These are phyloP conservation scores for Gasteruption jaculator DNA, from an alignment of 2,888 invertebrate species.

Conservation along the genomic window DNA sequence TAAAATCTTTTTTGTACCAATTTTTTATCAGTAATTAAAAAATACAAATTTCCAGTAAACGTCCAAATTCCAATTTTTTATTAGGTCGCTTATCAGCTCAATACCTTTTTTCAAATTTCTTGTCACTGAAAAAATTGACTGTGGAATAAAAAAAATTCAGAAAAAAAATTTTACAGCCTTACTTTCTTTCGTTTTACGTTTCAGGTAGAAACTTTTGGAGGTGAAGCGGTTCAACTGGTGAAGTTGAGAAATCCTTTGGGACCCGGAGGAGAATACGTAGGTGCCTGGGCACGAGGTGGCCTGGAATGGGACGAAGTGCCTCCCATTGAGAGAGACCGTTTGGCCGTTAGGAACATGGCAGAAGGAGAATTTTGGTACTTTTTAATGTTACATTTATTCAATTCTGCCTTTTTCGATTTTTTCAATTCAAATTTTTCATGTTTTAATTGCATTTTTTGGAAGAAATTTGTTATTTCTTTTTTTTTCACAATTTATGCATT, in stretches of 20 bases:
- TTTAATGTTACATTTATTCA: neutral
- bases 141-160: slow-evolving; percentile 1
- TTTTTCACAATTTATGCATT: too few relatives aligned
- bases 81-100: too few relatives aligned
- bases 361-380: slow-evolving; percentile 70
- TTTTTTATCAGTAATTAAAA: too few relatives aligned
- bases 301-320: slow-evolving; percentile 75
- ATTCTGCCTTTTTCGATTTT: too few relatives aligned
- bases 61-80: too few relatives aligned
- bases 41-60: too few relatives aligned
- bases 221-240: slow-evolving; percentile 68
- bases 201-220: slow-evolving; percentile 67
- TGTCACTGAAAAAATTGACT: too few relatives aligned
- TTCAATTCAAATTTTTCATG: too few relatives aligned
- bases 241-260: slow-evolving; percentile 68
- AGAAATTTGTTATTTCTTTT: neutral
- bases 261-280: slow-evolving; percentile 63
- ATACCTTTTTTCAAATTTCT: too few relatives aligned
- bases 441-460: too few relatives aligned
- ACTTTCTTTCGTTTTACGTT: slow-evolving; percentile 13
- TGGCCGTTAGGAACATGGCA: slow-evolving; percentile 61
- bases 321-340: slow-evolving; percentile 67
- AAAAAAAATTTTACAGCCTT: neutral
- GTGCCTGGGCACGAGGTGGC: slow-evolving; percentile 67
- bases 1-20: too few relatives aligned